Percentiles rank a stretch among this genome's conserved stretches.
phyloP scores from a whole-genome alignment of 2,888 invertebrate genomes.

The Leptinotarsa haldemani region DNA sequence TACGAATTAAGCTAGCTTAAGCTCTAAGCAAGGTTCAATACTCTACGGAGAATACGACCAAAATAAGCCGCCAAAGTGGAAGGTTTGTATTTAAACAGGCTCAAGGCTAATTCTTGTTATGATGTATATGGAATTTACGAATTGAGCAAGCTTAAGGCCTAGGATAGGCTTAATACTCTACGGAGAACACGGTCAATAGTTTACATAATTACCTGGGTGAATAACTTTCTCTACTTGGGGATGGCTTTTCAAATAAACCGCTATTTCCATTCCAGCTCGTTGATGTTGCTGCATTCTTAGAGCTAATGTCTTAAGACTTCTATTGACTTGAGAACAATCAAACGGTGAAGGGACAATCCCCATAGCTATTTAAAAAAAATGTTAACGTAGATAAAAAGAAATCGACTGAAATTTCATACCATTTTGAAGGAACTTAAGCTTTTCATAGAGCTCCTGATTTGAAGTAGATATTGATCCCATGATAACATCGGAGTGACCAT shows the following conservation, averaged over 20 bases:
- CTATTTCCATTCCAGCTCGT: constrained; percentile 81
- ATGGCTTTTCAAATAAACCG: constrained; percentile 84
- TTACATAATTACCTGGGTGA: constrained; percentile 73
- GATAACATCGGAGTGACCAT: constrained; percentile 96
- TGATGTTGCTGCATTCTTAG: constrained; percentile 92
- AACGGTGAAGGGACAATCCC: constrained; percentile 96
- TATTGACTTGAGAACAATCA: constrained; percentile 93
- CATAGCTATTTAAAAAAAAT: constrained; percentile 69
- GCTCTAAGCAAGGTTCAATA: too few species aligned
- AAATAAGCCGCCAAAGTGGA: too few species aligned
- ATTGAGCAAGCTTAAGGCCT: too few species aligned
- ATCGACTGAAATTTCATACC: constrained; percentile 67
- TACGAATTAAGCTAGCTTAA: too few species aligned
- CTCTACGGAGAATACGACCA: too few species aligned
- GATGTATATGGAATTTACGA: too few species aligned
- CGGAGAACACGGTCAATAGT: too few species aligned
- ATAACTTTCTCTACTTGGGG: constrained; percentile 82
- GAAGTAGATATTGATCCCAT: constrained; percentile 93
- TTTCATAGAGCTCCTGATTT: constrained; percentile 76
- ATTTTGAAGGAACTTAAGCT: constrained; percentile 88
- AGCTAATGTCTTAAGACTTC: constrained; percentile 93
- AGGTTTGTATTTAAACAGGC: too few species aligned
- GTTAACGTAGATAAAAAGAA: background rate
- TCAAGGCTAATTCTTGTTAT: too few species aligned
- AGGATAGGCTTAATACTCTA: too few species aligned